These are phyloP conservation scores for Pogonophryne albipinna DNA, from an alignment of 2,797 vertebrate genomes.

Conservation along the genomic window DNA sequence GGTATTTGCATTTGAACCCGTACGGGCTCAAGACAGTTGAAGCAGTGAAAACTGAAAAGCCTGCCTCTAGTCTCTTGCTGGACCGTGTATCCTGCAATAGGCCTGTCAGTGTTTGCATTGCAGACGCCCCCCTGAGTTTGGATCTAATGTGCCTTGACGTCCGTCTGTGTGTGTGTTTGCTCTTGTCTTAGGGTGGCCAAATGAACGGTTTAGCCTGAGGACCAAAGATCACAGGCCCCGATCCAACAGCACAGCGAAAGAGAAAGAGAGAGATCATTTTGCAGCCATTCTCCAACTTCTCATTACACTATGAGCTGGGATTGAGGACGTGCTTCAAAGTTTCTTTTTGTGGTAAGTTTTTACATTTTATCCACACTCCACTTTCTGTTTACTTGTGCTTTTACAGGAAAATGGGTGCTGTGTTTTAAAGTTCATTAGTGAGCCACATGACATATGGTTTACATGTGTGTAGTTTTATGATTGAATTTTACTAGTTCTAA, in stretches of 20 bases:
- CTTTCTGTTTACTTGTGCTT: conserved; percentile 48
- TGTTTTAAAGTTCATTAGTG: conserved; percentile 54
- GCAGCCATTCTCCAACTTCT: conserved; percentile 39
- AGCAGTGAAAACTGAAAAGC: conserved; percentile 37
- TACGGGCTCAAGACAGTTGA: conserved; percentile 18
- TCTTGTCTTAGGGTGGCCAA: conserved; percentile 75
- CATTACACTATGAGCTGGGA: conserved; percentile 68
- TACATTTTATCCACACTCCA: conserved; percentile 10
- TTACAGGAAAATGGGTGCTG: conserved; percentile 35
- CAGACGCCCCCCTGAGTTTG: conserved; percentile 74
- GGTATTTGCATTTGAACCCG: not conserved
- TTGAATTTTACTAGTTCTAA: conserved; percentile 32
- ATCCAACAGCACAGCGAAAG: conserved; percentile 46
- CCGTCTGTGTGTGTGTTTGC: conserved; percentile 74
- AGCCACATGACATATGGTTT: conserved; percentile 49
- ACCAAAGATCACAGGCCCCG: conserved; percentile 69
- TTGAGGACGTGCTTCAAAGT: conserved; percentile 48
- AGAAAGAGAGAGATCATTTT: conserved; percentile 42
- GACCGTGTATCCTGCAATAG: conserved; percentile 48
- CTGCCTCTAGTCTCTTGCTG: conserved; percentile 46
- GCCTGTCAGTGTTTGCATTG: conserved; percentile 78
- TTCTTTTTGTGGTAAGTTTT: conserved; percentile 75
- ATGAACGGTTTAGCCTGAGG: conserved; percentile 73
- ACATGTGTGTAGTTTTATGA: conserved; percentile 56
- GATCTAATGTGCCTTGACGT: conserved; percentile 80